phyloP scores from a whole-genome alignment of 2,888 invertebrate species.

The Leuctra nigra region DNA sequence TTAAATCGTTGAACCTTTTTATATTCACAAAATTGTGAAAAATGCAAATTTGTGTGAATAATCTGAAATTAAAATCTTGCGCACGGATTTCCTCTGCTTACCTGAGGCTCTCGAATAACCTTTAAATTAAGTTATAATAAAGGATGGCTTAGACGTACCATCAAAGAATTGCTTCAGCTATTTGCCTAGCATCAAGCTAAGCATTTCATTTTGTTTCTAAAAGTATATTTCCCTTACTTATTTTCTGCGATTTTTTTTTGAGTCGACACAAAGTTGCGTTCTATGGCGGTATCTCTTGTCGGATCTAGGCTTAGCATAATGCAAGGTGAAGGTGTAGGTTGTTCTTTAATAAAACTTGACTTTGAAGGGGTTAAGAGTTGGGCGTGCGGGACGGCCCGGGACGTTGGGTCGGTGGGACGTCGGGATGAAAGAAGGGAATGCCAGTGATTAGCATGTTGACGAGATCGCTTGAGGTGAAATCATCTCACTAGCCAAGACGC shows the following conservation, averaged over 20 bases:
- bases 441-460: conserved; percentile 5
- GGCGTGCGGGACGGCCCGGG: background rate
- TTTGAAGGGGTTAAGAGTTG: background rate
- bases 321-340: background rate
- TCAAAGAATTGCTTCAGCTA: background rate
- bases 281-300: background rate
- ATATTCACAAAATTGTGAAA: background rate
- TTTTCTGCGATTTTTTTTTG: no score
- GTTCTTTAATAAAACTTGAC: conserved; percentile 2
- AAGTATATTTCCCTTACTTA: no score
- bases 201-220: background rate
- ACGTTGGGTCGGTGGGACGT: background rate
- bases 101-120: background rate
- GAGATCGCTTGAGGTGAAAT: background rate
- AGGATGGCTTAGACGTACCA: background rate
- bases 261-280: background rate
- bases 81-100: background rate
- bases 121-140: conserved; percentile 2
- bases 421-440: background rate
- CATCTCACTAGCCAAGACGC: background rate
- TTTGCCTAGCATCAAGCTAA: background rate
- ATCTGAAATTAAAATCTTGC: conserved; percentile 13
- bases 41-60: conserved; percentile 14
- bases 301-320: background rate
- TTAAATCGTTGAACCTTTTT: background rate